A percentile compares a stretch with the other conserved stretches of the same genome.
These are phyloP conservation scores for Actias luna DNA, from an alignment of 2,888 invertebrate genomes.

Conservation along the genomic window DNA sequence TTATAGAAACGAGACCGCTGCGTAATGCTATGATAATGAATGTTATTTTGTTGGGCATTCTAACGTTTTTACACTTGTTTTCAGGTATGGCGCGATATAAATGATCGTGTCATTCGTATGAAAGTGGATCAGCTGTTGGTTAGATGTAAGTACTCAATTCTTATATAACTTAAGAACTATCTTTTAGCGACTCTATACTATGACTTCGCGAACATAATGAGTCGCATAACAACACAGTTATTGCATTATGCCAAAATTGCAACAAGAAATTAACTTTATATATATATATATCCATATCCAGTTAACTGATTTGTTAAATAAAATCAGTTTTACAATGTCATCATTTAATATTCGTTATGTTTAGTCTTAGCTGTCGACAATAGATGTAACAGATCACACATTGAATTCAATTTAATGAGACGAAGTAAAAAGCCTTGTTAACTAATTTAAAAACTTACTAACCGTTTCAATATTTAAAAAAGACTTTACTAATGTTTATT, in stretches of 20 bases:
- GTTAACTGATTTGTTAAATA: not conserved
- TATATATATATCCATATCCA: not conserved
- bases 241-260: not conserved
- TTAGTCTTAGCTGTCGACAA: too few species aligned
- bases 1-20: slow-evolving; percentile 14
- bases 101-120: slow-evolving; percentile 58
- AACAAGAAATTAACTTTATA: not conserved
- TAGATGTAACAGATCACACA: too few species aligned
- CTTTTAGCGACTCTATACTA: not conserved
- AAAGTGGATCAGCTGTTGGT: slow-evolving; percentile 50
- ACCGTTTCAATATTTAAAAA: too few species aligned
- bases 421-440: too few species aligned
- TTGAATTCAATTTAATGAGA: too few species aligned
- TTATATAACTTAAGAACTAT: slow-evolving; percentile 7
- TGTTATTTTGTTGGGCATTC: slow-evolving; percentile 14
- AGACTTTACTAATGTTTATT: too few species aligned
- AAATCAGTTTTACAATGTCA: not conserved
- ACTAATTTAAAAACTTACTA: too few species aligned
- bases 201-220: not conserved
- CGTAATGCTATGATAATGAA: slow-evolving; percentile 15
- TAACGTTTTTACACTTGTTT: slow-evolving; percentile 29
- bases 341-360: not conserved
- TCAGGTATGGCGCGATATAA: slow-evolving; percentile 67
- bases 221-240: not conserved
- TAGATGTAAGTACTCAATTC: slow-evolving; percentile 58